Base-by-base conservation (phyloP, 1,140 invertebrate genomes). In the Scaptomyza hsui region DNA sequence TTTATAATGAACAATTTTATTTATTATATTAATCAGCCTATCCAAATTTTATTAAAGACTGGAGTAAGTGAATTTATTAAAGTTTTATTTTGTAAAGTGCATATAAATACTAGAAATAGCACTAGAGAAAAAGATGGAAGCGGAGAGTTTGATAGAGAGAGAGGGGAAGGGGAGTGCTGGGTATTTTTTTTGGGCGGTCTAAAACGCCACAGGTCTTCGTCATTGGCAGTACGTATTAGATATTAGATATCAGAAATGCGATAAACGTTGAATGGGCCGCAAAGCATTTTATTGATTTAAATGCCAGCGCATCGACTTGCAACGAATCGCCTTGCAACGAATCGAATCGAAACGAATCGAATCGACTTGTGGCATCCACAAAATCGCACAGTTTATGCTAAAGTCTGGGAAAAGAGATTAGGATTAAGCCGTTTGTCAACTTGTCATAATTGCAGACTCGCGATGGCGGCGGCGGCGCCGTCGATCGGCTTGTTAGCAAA, bases 351-450 rank as follows among this genome's bases (percentile, higher is more conserved):
- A 24, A 13, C 35, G 21, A 13, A 15, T 21, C 19, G n/a, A n/a
- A n/a, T n/a, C n/a, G n/a, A n/a, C n/a, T 42, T 56, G 9, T 47
- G 24, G 18, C 56, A 42, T 44, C 7, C 67, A 74, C 59, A 57
- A 70, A 68, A 74, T 52, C 41, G 51, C 29, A 47, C 37, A 63
- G 56, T 74, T 63, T 70, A 70, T 61, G 42, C 15, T 42, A 44
- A 29, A 56, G 62, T 42, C 70, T 72, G 62, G 62, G 70, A 72
- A 67, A 57, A 60, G 63, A 80, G 82, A 89, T 88, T 88, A 77
- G 86, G 82, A 88, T 88, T 88, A 88, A 88, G 82, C 78, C 83
- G 82, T 88, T 88, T 88, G 82, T 88, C 82, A 88, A 88, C 83
- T 88, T 88, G 82, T 88, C 82, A 88, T 88, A 88, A 88, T 82